A percentile compares a stretch with the other conserved stretches of the same genome.
Evolutionary conservation across 2,797 vertebrate species (phyloP).

Genomic region (Sebastes dallii): DNA sequence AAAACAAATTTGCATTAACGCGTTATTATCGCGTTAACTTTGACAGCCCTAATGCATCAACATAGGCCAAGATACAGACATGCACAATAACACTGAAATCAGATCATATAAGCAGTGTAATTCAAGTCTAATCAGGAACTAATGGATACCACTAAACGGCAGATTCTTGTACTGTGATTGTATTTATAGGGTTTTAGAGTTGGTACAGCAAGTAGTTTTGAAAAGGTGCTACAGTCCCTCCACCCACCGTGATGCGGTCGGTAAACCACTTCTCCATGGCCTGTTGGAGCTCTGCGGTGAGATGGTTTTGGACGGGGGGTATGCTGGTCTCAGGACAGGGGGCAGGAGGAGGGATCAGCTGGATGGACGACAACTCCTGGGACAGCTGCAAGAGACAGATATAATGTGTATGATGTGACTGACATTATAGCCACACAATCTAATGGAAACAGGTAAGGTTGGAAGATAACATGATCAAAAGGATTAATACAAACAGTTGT

Average conservation of each 20-base stretch:
- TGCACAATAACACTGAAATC: too few relatives aligned
- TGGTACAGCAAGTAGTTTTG: background rate
- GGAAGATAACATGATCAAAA: background rate
- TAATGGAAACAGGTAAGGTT: background rate
- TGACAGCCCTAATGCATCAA: too few relatives aligned
- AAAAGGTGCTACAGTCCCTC: background rate
- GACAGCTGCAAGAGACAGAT: constrained; percentile 50
- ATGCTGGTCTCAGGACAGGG: constrained; percentile 31
- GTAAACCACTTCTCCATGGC: constrained; percentile 73
- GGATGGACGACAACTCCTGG: constrained; percentile 54
- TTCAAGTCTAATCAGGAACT: too few relatives aligned
- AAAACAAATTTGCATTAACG: too few relatives aligned
- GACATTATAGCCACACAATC: background rate
- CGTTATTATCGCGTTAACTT: too few relatives aligned
- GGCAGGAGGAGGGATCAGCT: constrained; percentile 25
- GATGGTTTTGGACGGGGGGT: background rate
- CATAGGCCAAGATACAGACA: too few relatives aligned
- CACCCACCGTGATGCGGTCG: constrained; percentile 57
- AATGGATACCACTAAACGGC: too few relatives aligned
- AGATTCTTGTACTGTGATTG: too few relatives aligned
- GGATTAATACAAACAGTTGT: too few relatives aligned
- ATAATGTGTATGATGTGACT: too few relatives aligned
- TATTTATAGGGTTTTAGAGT: too few relatives aligned
- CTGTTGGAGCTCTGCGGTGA: constrained; percentile 71
- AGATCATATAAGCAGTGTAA: too few relatives aligned